Base-by-base conservation (phyloP, 2,113 vertebrate genomes). In the Daubentonia madagascariensis region DNA sequence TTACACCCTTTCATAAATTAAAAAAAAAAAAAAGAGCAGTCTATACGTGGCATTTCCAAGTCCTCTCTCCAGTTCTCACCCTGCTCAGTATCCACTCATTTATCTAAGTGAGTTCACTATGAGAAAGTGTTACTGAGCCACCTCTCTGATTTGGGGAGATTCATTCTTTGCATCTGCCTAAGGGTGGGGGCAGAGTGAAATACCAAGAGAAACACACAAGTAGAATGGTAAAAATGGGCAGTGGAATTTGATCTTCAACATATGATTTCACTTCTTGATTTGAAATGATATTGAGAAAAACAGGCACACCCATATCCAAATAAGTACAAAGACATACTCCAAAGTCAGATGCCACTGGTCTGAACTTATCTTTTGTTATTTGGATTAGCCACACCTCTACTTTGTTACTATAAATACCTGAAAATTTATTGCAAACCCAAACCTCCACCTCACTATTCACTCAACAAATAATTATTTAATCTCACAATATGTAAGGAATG, bases 241-340 rank as follows among this genome's bases (percentile, higher is more conserved):
- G 13, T 5, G 81, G 54, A 75, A 13, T 40, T 35, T 57, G 54
- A 89, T 25, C 48, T 93, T 63, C 17, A 75, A 73, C 0, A 32
- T 35, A 81, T 25, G 57, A 87, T 10, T 89, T 96, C 18, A 95
- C 43, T 83, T 61, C 48, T 83, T 54, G 14, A 43, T 37, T 8
- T 92, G 57, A 83, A 94, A 59, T 61, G 78, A 94, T 32, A 94
- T 4, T 85, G 50, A 87, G 61, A 86, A 92, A 87, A 73, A 92
- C 1, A 95, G 65, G 81, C 61, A 94, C 59, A 83, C 52, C 18
- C 40, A 52, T 43, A 81, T 57, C 48, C 35, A 91, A 72, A 5
- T 54, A 97, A 81, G 13, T 76, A 68, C 30, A 94, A 93, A 95
- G 75, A 28, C 35, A 72, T 4, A 50, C 37, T 50, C 59, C 11